Conservation (phyloP, 2,888 invertebrate species). For the Isoperla grammatica region DNA sequence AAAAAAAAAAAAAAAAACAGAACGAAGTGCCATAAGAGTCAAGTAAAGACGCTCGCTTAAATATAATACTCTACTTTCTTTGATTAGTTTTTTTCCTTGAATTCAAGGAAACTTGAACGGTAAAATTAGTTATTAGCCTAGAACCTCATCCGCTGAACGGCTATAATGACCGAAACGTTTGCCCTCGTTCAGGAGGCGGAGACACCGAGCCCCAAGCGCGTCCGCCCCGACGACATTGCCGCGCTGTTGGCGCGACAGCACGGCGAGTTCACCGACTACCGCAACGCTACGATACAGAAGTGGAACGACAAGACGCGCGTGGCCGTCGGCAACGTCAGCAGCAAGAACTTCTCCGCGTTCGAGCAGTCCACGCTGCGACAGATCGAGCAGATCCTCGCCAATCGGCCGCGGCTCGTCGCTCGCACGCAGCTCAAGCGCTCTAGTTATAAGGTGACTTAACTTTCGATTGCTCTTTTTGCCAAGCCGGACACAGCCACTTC, state of each 20-base stretch:
- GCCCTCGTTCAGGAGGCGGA: not conserved
- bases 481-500: too few species aligned
- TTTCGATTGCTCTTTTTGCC: too few species aligned
- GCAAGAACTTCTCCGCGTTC: conserved; percentile 54
- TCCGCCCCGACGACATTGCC: conserved; percentile 56
- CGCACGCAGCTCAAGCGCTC: conserved; percentile 76
- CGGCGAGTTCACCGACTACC: conserved; percentile 57
- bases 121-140: too few species aligned
- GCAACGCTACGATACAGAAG: conserved; percentile 79
- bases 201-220: conserved; percentile 44
- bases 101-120: too few species aligned
- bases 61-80: too few species aligned
- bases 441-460: conserved; percentile 19
- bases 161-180: too few species aligned
- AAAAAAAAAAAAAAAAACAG: too few species aligned
- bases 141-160: too few species aligned
- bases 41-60: too few species aligned
- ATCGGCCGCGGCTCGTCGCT: conserved; percentile 67
- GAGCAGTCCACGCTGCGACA: conserved; percentile 59
- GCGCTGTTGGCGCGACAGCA: conserved; percentile 52
- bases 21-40: too few species aligned
- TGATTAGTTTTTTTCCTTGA: too few species aligned
- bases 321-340: conserved; percentile 56
- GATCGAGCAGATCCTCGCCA: conserved; percentile 77
- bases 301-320: conserved; percentile 92